Base-by-base conservation (phyloP, 92 coral and sea anemone genomes). In the Siderastrea radians region DNA sequence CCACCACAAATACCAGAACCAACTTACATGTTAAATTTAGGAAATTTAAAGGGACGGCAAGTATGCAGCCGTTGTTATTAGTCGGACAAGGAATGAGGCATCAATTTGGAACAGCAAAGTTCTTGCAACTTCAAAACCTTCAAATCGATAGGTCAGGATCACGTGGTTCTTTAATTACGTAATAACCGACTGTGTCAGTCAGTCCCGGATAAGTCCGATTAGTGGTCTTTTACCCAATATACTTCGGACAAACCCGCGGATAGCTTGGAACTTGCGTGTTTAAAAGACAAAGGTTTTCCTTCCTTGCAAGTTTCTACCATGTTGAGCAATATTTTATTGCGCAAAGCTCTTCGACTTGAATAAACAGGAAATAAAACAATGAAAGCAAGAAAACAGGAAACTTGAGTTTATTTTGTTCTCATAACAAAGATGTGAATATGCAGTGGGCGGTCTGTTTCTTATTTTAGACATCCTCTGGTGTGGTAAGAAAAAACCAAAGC, bases 371-470 rank as follows among this genome's bases (percentile, higher is more conserved):
- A 71, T 50, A 48, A 72, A 47, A 70, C 64, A 82, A 82, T 43
- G 73, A 53, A 68, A 81, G 68, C 58, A 57, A 55, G 68, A 59
- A 82, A 82, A 82, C 86, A 82, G 86, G 86, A 82, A 82, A 70
- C 78, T 70, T 47, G 13, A 45, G 66, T 47, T 59, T 82, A 59
- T 71, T 82, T 82, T 70, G 71, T 58, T 70, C 77, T 82, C 69
- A 70, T 1, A n/a, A 54, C 86, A 68, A 54, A 68, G 77, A 57
- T 46, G 53, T 70, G 66, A 47, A 67, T 68, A 26, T 57, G 52
- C 47, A 65, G 17, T 67, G 84, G 66, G 68, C 64, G 78, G 86
- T 60, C 66, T 70, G 86, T 63, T 82, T 46, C 50, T 8, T 46
- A 71, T 13, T 55, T 57, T 26, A 15, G 76, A n/a, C 38, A 16